These are phyloP conservation scores for Drosophila bifasciata DNA, from an alignment of 1,140 invertebrate species.

Conservation along the genomic window DNA sequence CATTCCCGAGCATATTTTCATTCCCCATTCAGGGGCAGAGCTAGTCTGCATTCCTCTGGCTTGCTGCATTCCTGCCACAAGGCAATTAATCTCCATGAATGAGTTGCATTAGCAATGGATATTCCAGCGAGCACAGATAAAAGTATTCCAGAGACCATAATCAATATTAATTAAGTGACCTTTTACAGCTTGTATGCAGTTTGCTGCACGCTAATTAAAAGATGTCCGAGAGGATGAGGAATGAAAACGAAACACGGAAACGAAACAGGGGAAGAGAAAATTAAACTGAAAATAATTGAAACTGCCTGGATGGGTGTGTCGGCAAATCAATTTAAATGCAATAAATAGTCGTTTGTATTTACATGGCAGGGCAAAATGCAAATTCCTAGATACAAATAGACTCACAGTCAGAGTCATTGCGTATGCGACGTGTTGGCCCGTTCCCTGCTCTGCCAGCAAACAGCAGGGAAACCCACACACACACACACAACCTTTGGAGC, in stretches of 20 bases:
- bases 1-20: neutral
- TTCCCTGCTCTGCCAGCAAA: slow-evolving; percentile 9
- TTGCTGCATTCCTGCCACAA: neutral
- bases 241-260: too few relatives aligned
- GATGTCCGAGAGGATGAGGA: slow-evolving; percentile 14
- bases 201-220: slow-evolving; percentile 54
- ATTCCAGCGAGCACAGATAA: slow-evolving; percentile 18
- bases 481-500: slow-evolving; percentile 23
- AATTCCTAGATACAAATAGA: slow-evolving; percentile 16
- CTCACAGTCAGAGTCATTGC: slow-evolving; percentile 3
- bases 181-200: slow-evolving; percentile 4
- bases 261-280: slow-evolving; percentile 2
- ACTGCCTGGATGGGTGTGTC: too few relatives aligned
- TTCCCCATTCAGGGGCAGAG: too few relatives aligned
- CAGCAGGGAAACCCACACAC: slow-evolving; percentile 6
- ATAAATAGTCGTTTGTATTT: slow-evolving; percentile 69
- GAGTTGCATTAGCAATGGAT: slow-evolving; percentile 61
- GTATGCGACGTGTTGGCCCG: slow-evolving; percentile 26
- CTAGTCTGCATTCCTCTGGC: too few relatives aligned
- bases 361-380: slow-evolving; percentile 62
- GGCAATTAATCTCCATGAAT: slow-evolving; percentile 69
- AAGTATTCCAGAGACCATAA: slow-evolving; percentile 51
- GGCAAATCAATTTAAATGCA: slow-evolving; percentile 39
- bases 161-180: slow-evolving; percentile 70
- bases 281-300: slow-evolving; percentile 43